These are phyloP conservation scores for Botrylloides violaceus DNA, from an alignment of 23 tunicate species.

Conservation along the genomic window DNA sequence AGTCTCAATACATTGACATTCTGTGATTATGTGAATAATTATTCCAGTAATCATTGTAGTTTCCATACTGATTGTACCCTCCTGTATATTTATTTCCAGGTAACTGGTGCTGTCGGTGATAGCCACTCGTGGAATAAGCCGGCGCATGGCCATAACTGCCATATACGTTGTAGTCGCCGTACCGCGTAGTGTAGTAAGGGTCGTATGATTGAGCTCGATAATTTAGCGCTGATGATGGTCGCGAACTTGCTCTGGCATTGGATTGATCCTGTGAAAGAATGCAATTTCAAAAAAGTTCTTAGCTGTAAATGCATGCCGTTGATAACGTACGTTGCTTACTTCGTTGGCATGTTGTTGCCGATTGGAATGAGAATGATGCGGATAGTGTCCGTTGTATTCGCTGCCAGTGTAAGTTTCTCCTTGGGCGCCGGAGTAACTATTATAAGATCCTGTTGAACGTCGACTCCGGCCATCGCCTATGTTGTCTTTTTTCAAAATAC, in stretches of 20 bases:
- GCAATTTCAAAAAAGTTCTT: too few species aligned
- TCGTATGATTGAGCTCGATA: slow-evolving; percentile 6
- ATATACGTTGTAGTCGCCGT: slow-evolving; percentile 7
- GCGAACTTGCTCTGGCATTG: slow-evolving; percentile 11
- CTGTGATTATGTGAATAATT: slow-evolving; percentile 2
- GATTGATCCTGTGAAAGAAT: slow-evolving; percentile 1
- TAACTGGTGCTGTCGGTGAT: slow-evolving; percentile 4
- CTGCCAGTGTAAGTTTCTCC: not conserved
- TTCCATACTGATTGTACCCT: not conserved
- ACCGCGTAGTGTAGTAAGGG: not conserved
- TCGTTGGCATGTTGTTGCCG: too few species aligned
- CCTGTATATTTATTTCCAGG: not conserved
- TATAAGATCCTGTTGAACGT: not conserved
- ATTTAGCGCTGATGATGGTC: slow-evolving; percentile 12
- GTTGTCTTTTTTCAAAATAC: slow-evolving; percentile 42
- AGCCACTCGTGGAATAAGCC: not conserved
- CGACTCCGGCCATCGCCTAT: not conserved
- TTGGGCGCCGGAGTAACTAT: slow-evolving; percentile 15
- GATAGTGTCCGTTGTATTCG: not conserved
- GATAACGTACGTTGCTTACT: too few species aligned
- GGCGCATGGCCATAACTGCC: not conserved
- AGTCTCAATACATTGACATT: not conserved
- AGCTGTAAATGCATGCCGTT: too few species aligned
- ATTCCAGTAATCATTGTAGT: slow-evolving; percentile 4
- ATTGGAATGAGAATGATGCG: too few species aligned